Evolutionary conservation across 1,140 invertebrate genomes (phyloP).

Genomic region (Drosophila saltans): DNA sequence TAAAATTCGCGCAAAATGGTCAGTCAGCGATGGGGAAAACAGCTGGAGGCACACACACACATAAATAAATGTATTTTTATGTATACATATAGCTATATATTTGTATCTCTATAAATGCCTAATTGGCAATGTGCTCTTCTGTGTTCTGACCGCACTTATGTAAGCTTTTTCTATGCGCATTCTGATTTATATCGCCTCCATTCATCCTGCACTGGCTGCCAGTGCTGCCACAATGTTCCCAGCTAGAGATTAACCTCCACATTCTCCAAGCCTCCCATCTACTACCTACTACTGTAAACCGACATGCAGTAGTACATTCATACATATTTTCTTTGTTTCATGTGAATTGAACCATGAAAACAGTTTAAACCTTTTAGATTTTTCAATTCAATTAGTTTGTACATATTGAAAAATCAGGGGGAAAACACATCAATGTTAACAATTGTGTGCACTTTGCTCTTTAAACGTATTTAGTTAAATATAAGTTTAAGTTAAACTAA

Average conservation of each 20-base stretch:
- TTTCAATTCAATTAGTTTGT: conserved; percentile 65
- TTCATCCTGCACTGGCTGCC: conserved; percentile 56
- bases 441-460: conserved; percentile 49
- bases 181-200: conserved; percentile 74
- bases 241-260: not conserved
- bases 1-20: conserved; percentile 72
- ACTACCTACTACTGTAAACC: conserved; percentile 4
- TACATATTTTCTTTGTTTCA: conserved; percentile 49
- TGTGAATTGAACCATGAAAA: conserved; percentile 74
- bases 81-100: conserved; percentile 62
- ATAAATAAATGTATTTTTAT: conserved; percentile 60
- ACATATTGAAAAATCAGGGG: conserved; percentile 40
- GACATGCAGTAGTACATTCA: conserved; percentile 24
- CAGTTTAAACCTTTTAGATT: conserved; percentile 27
- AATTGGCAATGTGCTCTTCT: conserved; percentile 24
- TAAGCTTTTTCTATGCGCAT: conserved; percentile 68
- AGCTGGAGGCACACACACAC: conserved; percentile 38
- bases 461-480: conserved; percentile 13
- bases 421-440: conserved; percentile 48
- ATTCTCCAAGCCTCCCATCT: not conserved
- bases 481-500: conserved; percentile 57
- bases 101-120: conserved; percentile 19
- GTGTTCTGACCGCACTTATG: conserved; percentile 51
- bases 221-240: conserved; percentile 1
- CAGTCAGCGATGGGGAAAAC: conserved; percentile 30